phyloP scores from a whole-genome alignment of 2,888 invertebrate genomes.

The Ephialtes manifestator region DNA sequence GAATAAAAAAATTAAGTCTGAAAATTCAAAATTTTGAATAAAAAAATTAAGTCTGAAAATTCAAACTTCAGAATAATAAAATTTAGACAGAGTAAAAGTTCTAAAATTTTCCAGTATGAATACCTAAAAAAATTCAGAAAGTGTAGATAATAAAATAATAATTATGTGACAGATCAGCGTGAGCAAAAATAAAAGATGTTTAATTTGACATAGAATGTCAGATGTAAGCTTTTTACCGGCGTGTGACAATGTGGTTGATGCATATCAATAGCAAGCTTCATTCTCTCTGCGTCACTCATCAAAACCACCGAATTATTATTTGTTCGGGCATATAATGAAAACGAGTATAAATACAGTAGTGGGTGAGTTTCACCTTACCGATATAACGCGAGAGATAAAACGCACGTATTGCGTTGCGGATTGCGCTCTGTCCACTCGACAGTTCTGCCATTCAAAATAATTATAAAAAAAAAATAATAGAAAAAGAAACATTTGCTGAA shows the following conservation, averaged over 20 bases:
- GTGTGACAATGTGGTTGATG: conserved; percentile 8
- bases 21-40: no score
- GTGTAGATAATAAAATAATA: no score
- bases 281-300: background rate
- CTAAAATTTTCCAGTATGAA: no score
- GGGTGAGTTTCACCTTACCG: background rate
- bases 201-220: background rate
- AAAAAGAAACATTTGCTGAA: background rate
- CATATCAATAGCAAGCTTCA: background rate
- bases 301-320: conserved; percentile 30
- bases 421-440: background rate
- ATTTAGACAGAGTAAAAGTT: no score
- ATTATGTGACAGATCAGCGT: no score
- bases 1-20: no score
- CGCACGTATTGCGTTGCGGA: background rate
- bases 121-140: no score
- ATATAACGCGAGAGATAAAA: conserved; percentile 9
- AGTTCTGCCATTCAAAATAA: background rate
- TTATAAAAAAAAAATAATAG: background rate
- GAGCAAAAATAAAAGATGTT: no score
- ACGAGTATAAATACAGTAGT: conserved; percentile 11
- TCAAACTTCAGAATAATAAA: no score
- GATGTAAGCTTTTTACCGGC: background rate
- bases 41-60: no score
- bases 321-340: conserved; percentile 27